Percentiles rank a stretch among this genome's conserved stretches.
Conservation (phyloP, 1,140 invertebrate species). For the Bursaphelenchus mucronatus region DNA sequence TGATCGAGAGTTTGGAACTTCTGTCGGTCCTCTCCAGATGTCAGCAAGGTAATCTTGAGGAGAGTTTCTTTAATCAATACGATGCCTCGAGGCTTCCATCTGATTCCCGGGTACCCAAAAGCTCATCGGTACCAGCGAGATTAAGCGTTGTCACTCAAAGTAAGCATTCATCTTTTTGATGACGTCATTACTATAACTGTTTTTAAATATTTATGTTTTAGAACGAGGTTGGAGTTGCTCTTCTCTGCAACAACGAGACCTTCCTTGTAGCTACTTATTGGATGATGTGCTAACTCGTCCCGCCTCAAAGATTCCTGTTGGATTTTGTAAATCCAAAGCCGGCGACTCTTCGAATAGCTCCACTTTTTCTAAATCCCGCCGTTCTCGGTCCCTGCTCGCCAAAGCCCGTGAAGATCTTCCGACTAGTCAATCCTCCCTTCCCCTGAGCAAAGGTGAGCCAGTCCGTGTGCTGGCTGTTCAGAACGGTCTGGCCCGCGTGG, state of each 20-base stretch:
- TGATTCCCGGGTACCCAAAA: conserved; percentile 55
- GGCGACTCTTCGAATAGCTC: not conserved
- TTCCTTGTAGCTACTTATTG: too few species aligned
- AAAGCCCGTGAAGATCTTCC: conserved; percentile 7
- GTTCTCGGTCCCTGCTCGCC: conserved; percentile 10
- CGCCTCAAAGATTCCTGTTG: conserved; percentile 22
- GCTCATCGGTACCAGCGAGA: conserved; percentile 51
- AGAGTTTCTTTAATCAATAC: conserved; percentile 1
- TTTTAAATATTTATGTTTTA: too few species aligned
- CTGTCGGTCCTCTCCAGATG: conserved; percentile 48
- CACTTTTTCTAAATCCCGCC: not conserved
- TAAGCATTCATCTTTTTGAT: too few species aligned
- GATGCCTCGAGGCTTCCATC: conserved; percentile 39
- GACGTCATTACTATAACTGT: too few species aligned
- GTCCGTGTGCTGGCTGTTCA: conserved; percentile 44
- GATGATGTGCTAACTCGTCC: not conserved
- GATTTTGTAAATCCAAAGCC: too few species aligned
- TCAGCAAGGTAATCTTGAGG: conserved; percentile 1
- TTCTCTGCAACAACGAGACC: too few species aligned
- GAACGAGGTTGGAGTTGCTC: too few species aligned
- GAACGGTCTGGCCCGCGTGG: conserved; percentile 42
- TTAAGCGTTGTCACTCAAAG: conserved; percentile 22
- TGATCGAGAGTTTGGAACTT: conserved; percentile 55
- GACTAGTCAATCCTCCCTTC: conserved; percentile 19
- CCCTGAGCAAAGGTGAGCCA: conserved; percentile 40